These are phyloP conservation scores for Lepidocyrtinus sp. DNA, from an alignment of 2,888 invertebrate species.

Conservation along the genomic window DNA sequence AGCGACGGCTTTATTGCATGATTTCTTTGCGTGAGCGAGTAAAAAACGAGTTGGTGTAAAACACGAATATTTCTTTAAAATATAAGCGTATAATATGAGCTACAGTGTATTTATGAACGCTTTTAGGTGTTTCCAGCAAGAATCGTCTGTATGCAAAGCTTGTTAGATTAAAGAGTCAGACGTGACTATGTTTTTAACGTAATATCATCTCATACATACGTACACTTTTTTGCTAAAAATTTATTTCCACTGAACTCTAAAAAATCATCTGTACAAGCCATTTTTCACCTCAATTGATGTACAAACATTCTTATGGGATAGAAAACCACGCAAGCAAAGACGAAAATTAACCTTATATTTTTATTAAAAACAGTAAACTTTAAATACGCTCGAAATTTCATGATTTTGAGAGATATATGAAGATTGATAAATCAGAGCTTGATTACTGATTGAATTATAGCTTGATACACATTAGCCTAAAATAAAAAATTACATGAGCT, in stretches of 20 bases:
- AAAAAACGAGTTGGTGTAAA: neutral
- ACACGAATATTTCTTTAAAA: no score
- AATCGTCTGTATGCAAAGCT: constrained; percentile 41
- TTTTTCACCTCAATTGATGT: neutral
- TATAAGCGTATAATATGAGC: no score
- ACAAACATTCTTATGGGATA: neutral
- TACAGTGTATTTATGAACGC: no score
- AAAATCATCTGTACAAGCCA: no score
- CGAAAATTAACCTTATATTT: no score
- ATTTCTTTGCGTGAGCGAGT: constrained; percentile 44
- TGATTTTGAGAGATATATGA: no score
- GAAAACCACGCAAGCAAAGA: no score
- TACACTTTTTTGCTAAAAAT: neutral
- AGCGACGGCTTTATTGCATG: constrained; percentile 50
- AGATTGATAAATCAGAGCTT: no score
- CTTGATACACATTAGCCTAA: no score
- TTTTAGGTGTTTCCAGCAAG: constrained; percentile 47
- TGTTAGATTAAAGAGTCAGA: constrained; percentile 48
- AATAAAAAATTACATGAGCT: no score
- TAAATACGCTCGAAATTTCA: neutral
- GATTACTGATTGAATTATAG: no score
- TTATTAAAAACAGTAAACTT: no score
- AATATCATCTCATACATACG: neutral
- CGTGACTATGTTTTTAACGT: constrained; percentile 38
- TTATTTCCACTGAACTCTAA: neutral